Base-by-base conservation (phyloP, 2,888 invertebrate genomes). In the Sisyra terminalis region DNA sequence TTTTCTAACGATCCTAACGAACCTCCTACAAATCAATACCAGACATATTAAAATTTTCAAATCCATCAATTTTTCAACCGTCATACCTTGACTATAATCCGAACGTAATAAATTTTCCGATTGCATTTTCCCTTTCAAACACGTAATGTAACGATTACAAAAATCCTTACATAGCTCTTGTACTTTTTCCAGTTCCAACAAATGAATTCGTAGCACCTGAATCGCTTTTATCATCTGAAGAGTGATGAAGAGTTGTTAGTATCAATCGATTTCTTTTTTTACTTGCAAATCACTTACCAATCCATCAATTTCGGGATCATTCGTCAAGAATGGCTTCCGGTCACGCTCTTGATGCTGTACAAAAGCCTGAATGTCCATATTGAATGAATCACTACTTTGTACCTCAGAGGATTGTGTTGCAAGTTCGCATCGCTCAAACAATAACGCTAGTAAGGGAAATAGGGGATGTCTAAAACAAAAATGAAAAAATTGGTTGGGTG, bases 381-480 rank as follows among this genome's bases (percentile, higher is more conserved):
- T 89, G 73, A 93, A 92, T 51, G 89, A 87, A 62, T 89, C 87
- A 47, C 63, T 60, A 16, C 60, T 59, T 46, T 63, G 64, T 5
- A 87, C 75, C 65, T 93, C 90, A 42, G 85, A 82, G 46, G 86
- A 85, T 52, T 88, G 92, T 13, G 94, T 94, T 15, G 96, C 94
- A 58, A 92, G 75, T 68, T 96, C 96, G 70, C 96, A 96, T 68
- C 94, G 78, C 71, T 96, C 93, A 61, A 96, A 81, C 15, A 96
- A 75, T 44, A 93, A 68, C 44, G 92, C 90, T 61, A 92, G 67
- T 34, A 96, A 69, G 2, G 94, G 94, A 63, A 93, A 96, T 17
- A 96, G 69, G 3, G 94, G 94, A 65, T 96, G 94, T 59, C 90
- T 90, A 69, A 45, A 59, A 55, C 46, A 50, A 46, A 46, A n/a